Conservation (phyloP, 2,113 vertebrate genomes). For the Cricetomys ansorgei region DNA sequence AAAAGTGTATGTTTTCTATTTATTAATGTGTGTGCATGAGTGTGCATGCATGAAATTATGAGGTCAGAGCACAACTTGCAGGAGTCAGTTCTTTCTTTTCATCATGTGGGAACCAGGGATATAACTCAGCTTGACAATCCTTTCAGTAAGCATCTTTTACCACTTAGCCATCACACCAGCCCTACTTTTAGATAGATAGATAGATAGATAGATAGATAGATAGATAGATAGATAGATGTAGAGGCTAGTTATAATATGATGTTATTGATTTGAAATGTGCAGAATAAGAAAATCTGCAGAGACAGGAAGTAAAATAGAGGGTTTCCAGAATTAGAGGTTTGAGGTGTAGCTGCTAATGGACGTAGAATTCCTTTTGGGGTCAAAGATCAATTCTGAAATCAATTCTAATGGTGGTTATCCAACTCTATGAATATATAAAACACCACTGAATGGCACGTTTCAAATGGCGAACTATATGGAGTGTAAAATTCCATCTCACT, state of each 20-base stretch:
- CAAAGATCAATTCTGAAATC: slow-evolving; percentile 2
- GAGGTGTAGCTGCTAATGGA: not conserved
- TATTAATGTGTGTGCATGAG: not conserved
- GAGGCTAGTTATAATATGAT: not conserved
- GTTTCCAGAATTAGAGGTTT: not conserved
- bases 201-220: not conserved
- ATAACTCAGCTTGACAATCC: not conserved
- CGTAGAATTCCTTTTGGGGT: not conserved
- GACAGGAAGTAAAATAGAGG: not conserved
- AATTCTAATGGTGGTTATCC: not conserved
- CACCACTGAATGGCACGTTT: not conserved
- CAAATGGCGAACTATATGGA: not conserved
- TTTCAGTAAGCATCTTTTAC: not conserved
- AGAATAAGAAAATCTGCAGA: not conserved
- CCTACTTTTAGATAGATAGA: not conserved
- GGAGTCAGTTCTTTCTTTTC: not conserved
- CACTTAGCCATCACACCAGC: not conserved
- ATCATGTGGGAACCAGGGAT: not conserved
- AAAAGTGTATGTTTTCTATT: not conserved
- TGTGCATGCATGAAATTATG: not conserved
- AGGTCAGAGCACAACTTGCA: not conserved
- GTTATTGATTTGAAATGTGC: not conserved
- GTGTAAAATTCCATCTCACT: not conserved
- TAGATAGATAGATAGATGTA: not conserved
- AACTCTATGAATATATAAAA: not conserved